These are phyloP conservation scores for Rhodinocichla rosea DNA, from an alignment of 2,113 vertebrate species.

Conservation along the genomic window DNA sequence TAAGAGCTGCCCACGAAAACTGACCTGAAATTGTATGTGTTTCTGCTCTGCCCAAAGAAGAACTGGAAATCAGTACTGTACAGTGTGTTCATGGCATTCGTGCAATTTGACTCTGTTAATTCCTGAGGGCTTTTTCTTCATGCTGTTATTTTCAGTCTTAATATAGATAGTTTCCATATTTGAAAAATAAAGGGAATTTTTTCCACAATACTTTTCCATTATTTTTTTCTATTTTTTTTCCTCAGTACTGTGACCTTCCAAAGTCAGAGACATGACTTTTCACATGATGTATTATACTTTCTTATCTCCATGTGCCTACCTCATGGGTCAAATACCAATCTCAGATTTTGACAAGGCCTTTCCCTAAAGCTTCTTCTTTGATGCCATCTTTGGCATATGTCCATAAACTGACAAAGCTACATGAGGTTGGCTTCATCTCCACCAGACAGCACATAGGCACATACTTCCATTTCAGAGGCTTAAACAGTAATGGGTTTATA, in stretches of 20 bases:
- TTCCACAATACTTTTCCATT: slow-evolving; percentile 7
- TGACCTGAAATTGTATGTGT: neutral
- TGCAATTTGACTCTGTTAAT: neutral
- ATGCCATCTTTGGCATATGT: neutral
- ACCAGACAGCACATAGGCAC: neutral
- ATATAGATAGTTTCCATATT: slow-evolving; percentile 14
- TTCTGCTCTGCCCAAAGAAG: neutral
- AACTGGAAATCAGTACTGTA: neutral
- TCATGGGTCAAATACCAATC: neutral
- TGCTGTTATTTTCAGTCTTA: slow-evolving; percentile 12
- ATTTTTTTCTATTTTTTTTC: neutral
- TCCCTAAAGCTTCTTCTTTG: neutral
- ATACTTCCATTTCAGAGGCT: neutral
- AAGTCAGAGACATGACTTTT: neutral
- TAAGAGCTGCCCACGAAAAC: neutral
- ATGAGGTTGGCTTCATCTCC: neutral
- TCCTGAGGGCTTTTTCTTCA: neutral
- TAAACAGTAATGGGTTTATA: neutral
- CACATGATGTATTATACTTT: neutral
- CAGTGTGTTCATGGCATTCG: neutral
- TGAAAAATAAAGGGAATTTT: slow-evolving; percentile 62
- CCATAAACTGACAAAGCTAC: neutral
- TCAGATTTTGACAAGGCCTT: neutral
- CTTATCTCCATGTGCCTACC: neutral
- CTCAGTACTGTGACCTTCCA: neutral